These are phyloP conservation scores for Sardina pilchardus DNA, from an alignment of 2,113 vertebrate genomes.

Conservation along the genomic window DNA sequence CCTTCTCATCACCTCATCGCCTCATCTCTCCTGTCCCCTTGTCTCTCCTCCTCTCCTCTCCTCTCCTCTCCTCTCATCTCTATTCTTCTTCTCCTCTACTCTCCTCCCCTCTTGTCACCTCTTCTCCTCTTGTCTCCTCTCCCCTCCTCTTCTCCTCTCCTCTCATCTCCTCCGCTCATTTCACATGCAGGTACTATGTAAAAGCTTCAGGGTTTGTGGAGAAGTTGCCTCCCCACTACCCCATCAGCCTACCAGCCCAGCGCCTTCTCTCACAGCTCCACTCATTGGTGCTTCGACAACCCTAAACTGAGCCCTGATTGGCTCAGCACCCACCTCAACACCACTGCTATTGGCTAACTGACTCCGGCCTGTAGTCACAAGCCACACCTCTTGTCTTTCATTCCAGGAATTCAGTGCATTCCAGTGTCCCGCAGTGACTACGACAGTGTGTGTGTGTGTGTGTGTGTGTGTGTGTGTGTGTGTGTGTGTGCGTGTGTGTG, in stretches of 20 bases:
- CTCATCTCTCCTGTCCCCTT: neutral
- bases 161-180: neutral
- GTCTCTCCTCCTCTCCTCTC: neutral
- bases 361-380: neutral
- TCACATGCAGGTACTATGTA: constrained; percentile 70
- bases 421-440: neutral
- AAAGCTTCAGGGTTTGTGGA: constrained; percentile 59
- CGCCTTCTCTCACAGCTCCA: constrained; percentile 66
- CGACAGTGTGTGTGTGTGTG: neutral
- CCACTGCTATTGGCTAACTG: neutral
- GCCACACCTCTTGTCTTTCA: neutral
- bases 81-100: neutral
- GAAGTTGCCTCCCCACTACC: constrained; percentile 69
- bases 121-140: neutral
- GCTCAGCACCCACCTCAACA: neutral
- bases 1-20: no score
- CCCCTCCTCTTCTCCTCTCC: neutral
- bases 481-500: neutral
- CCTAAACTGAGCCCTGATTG: constrained; percentile 32
- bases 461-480: neutral
- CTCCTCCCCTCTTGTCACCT: neutral
- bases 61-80: neutral
- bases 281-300: constrained; percentile 57
- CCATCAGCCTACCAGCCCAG: constrained; percentile 64
- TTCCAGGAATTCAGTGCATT: neutral